Conservation (phyloP, 37 sponge, comb jelly and placozoan genomes). For the Eunapius fragilis region DNA sequence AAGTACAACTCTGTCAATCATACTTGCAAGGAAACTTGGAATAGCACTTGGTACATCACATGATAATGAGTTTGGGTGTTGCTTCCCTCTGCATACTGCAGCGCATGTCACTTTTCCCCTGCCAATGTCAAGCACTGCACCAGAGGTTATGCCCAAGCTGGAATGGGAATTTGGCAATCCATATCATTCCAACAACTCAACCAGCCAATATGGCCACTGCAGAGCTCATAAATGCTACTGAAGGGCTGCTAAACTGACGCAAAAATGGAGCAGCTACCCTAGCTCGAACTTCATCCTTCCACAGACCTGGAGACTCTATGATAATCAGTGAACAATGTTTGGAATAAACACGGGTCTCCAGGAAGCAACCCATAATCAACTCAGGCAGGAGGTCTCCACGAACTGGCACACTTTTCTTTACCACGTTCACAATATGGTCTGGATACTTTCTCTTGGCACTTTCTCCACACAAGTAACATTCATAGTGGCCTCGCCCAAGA, state of each 20-base stretch:
- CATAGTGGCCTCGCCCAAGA: conserved; percentile 13
- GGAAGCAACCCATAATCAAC: conserved; percentile 10
- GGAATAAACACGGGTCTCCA: not conserved
- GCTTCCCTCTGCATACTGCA: too few relatives aligned
- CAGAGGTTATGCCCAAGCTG: too few relatives aligned
- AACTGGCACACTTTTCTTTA: conserved; percentile 11
- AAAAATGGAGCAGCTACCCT: not conserved
- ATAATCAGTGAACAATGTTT: conserved; percentile 18
- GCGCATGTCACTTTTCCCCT: too few relatives aligned
- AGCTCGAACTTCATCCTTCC: not conserved
- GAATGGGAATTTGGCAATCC: too few relatives aligned
- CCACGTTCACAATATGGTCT: conserved; percentile 1
- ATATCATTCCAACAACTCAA: too few relatives aligned
- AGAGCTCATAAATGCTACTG: conserved; percentile 17
- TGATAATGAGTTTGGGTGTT: too few relatives aligned
- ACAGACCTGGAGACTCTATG: conserved; percentile 24
- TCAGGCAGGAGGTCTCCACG: conserved; percentile 9
- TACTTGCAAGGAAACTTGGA: too few relatives aligned
- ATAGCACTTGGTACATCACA: too few relatives aligned
- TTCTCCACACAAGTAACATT: conserved; percentile 40
- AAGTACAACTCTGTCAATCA: too few relatives aligned
- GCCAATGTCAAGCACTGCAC: too few relatives aligned
- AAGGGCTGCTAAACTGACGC: conserved; percentile 6
- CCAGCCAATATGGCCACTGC: too few relatives aligned
- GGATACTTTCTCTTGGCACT: conserved; percentile 22